Base-by-base conservation (phyloP, 2,797 vertebrate genomes). In the Mormyrops boulengeri region DNA sequence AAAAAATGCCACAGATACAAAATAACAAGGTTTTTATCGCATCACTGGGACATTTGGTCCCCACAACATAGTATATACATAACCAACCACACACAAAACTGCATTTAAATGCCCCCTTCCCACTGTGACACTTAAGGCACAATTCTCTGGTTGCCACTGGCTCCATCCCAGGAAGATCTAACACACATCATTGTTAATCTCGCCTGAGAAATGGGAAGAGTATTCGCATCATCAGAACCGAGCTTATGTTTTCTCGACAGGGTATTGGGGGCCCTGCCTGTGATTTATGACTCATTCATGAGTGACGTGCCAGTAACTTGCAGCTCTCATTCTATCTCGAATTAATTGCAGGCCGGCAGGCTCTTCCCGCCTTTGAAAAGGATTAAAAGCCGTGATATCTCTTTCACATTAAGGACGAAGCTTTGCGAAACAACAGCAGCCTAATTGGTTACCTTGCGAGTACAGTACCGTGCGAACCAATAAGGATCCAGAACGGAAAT, bases 191-290 rank as follows among this genome's bases (percentile, higher is more conserved):
- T 92, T 89, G 88, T 94, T 95, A 96, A 95, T 95, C 94, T 94
- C 94, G 94, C 94, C 92, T 94, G 91, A 93, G 92, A 93, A 93
- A 91, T 88, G 91, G 93, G 94, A 93, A 91, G 92, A 93, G 93
- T 93, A 94, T 96, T 94, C 93, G 92, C 92, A 94, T 93, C 93
- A 94, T 94, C 93, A 94, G 92, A 93, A 93, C 89, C 91, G 92
- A 95, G 94, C 95, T 96, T 96, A 95, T 96, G 95, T 95, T 95
- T 93, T 93, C 95, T 93, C 95, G 90, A 93, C 93, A 91, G 95
- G 95, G 93, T 94, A 93, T 94, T 92, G 9, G 62, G 92, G 92
- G 92, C 94, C 94, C 95, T 93, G 89, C 49, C 90, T 50, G 86
- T 69, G 90, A 91, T 89, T 89, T 93, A 90, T 91, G 84, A 92